Evolutionary conservation across 1,140 invertebrate genomes (phyloP).

Genomic region (Drosophila bipectinata): DNA sequence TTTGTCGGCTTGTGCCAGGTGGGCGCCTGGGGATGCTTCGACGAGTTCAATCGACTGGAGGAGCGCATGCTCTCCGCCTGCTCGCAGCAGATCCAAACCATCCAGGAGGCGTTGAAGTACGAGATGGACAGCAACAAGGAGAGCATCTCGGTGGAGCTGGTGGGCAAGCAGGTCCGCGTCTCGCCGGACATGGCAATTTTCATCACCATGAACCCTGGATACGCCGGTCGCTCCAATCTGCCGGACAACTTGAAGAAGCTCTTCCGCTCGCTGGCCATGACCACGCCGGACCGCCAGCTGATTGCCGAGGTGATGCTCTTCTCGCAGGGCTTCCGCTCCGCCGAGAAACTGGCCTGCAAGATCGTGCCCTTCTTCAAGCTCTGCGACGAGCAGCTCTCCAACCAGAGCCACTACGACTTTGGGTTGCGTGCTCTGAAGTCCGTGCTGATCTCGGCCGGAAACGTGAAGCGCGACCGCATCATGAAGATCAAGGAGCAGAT

Average conservation of each 20-base stretch:
- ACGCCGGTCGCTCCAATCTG: slow-evolving; percentile 98
- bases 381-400: slow-evolving; percentile 99
- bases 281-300: slow-evolving; percentile 97
- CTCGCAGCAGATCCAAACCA: slow-evolving; percentile 99
- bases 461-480: slow-evolving; percentile 98
- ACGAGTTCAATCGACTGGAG: slow-evolving; percentile 99
- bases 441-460: slow-evolving; percentile 98
- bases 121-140: slow-evolving; percentile 91
- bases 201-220: slow-evolving; percentile 99
- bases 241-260: slow-evolving; percentile 99
- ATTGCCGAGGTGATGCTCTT: slow-evolving; percentile 99
- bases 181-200: slow-evolving; percentile 99
- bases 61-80: slow-evolving; percentile 99
- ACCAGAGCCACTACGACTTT: slow-evolving; percentile 99
- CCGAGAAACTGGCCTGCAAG: slow-evolving; percentile 98
- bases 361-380: slow-evolving; percentile 99
- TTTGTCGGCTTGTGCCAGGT: slow-evolving; percentile 98
- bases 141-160: slow-evolving; percentile 94
- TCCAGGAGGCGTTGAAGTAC: slow-evolving; percentile 98
- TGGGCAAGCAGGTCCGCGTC: slow-evolving; percentile 98
- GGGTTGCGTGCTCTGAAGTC: slow-evolving; percentile 97
- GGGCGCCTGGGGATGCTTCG: slow-evolving; percentile 99
- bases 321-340: slow-evolving; percentile 98
- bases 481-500: slow-evolving; percentile 96
- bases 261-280: slow-evolving; percentile 99